Evolutionary conservation across 2,888 invertebrate species (phyloP), one percentile per base, ranked within the genome.

Genomic region (Artemia sinica): DNA sequence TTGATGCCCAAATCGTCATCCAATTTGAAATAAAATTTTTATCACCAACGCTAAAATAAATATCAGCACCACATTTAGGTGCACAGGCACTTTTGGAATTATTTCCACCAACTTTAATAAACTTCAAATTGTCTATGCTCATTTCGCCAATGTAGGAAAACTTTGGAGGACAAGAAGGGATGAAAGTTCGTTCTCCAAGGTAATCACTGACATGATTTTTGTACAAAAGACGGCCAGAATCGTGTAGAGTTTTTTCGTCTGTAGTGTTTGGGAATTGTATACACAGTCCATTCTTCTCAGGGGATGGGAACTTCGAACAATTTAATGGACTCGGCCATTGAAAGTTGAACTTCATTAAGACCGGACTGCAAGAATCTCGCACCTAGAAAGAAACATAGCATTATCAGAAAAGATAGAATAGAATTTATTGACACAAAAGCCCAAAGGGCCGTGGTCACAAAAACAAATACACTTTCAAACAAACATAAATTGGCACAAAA

Each of bases 251-350:
- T n/a, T 28, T n/a, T n/a, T 70, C 52, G 73, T 75, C 71, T 63
- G 68, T 73, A 52, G 72, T 74, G 51, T 74, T 75, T 2, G 78
- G 79, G 10, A 78, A 86, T 72, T 86, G 84, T 87, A 91, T 89
- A 78, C 91, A 91, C 8, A 91, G 79, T 69, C 85, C 82, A 12
- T 84, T 81, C 72, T 83, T 81, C 52, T 83, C 84, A 7, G 85
- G 83, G 73, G 87, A 85, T 0, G 91, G 92, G 75, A 93, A 85
- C 28, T 85, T 83, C 2, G 85, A 83, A 76, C 93, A 93, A 77
- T 88, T 86, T 68, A 89, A 80, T 73, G 88, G 84, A 51, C 81
- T 79, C 7, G 89, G 86, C 85, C 90, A 88, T 10, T 80, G 79
- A 68, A 85, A 79, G 67, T 81, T 81, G 72, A 86, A 82, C 66